Evolutionary conservation across 2,797 vertebrate genomes (phyloP).

Genomic region (Astyanax mexicanus): DNA sequence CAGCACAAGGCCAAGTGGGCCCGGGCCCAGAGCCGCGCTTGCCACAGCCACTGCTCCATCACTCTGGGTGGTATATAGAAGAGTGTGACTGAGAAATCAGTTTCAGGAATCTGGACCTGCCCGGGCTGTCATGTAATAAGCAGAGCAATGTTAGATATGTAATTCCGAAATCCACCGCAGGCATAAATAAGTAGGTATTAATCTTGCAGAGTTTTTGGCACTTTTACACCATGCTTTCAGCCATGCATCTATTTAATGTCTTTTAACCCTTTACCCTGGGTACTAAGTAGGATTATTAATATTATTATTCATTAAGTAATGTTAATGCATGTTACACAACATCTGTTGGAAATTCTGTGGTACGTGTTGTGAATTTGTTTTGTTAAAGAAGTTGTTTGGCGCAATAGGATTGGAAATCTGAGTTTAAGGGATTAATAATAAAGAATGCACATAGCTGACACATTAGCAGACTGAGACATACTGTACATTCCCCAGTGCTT

Average conservation of each 20-base stretch:
- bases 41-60: constrained; percentile 62
- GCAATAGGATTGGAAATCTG: background rate
- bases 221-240: background rate
- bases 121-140: constrained; percentile 65
- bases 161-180: constrained; percentile 15
- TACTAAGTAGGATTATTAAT: no score
- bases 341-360: background rate
- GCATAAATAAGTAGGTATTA: constrained; percentile 26
- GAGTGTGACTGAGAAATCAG: constrained; percentile 27
- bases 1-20: constrained; percentile 72
- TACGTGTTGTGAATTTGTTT: background rate
- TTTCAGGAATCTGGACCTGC: constrained; percentile 57
- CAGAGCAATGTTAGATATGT: constrained; percentile 24
- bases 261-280: background rate
- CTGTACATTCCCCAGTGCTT: background rate
- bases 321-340: background rate
- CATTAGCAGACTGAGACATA: background rate
- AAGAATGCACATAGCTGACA: background rate
- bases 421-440: background rate
- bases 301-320: background rate
- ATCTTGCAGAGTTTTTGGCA: constrained; percentile 24
- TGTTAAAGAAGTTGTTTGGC: background rate
- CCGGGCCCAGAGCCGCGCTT: constrained; percentile 69
- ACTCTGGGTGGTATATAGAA: constrained; percentile 31
- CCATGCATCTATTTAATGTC: constrained; percentile 3